Conservation (phyloP, 1,140 invertebrate genomes). For the Antheraea mylitta region DNA sequence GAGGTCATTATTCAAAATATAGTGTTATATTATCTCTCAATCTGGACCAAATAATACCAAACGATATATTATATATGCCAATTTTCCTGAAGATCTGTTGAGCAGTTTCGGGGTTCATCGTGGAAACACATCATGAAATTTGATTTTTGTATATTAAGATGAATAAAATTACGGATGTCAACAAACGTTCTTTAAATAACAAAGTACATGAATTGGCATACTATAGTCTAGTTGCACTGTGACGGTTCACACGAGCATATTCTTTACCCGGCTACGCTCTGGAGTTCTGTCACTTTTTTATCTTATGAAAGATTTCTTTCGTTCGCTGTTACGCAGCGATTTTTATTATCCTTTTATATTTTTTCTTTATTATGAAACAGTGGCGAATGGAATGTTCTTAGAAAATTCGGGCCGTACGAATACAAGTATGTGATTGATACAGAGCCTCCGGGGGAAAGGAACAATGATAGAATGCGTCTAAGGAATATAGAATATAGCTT, state of each 20-base stretch:
- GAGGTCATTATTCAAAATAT: no score
- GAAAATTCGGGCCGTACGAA: not conserved
- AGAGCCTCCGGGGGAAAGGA: not conserved
- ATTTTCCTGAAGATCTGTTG: no score
- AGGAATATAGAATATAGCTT: not conserved
- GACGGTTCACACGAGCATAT: not conserved
- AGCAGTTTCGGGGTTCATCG: no score
- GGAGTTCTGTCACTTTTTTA: not conserved
- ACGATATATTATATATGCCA: no score
- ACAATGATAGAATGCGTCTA: not conserved
- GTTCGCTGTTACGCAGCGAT: not conserved
- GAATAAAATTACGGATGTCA: no score
- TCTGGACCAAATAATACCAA: no score
- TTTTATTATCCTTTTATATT: constrained; percentile 1
- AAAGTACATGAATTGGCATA: not conserved
- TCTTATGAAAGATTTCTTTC: not conserved
- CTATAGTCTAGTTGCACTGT: not conserved
- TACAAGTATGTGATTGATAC: not conserved
- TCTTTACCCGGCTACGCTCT: not conserved
- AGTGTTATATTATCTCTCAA: no score
- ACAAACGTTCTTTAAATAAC: no score
- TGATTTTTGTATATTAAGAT: no score
- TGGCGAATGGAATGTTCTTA: not conserved
- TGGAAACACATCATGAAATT: no score
- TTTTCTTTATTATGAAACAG: not conserved